These are phyloP conservation scores for Eupithecia abbreviata DNA, from an alignment of 2,888 invertebrate genomes.

Conservation along the genomic window DNA sequence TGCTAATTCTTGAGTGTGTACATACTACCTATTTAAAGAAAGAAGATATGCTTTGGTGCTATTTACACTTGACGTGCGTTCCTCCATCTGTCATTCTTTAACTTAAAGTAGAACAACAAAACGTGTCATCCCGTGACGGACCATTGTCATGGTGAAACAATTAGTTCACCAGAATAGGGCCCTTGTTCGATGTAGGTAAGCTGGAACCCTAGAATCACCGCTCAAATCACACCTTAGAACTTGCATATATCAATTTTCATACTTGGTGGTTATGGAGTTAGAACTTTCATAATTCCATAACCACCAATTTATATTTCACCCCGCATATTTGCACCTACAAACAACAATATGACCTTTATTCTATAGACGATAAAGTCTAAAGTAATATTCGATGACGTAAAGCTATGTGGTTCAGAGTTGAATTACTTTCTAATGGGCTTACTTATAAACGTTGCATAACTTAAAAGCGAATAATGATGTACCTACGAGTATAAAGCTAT, in stretches of 20 bases:
- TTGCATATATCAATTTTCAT: too few species aligned
- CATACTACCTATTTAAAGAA: too few species aligned
- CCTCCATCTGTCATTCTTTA: neutral
- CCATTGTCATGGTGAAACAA: neutral
- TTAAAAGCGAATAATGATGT: neutral
- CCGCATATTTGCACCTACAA: constrained; percentile 30
- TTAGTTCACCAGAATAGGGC: neutral
- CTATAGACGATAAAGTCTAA: constrained; percentile 1
- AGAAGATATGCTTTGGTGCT: too few species aligned
- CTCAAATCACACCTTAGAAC: constrained; percentile 54
- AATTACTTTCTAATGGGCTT: neutral
- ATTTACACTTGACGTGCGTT: too few species aligned
- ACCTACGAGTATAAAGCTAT: neutral
- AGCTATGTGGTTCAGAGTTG: neutral
- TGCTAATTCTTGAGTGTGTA: too few species aligned
- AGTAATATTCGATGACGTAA: constrained; percentile 4
- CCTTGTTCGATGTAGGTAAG: neutral
- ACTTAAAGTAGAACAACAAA: neutral
- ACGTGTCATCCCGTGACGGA: neutral
- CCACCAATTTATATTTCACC: constrained; percentile 49
- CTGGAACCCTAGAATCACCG: constrained; percentile 34
- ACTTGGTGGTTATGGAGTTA: constrained; percentile 25
- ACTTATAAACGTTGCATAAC: neutral
- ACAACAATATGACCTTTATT: constrained; percentile 33
- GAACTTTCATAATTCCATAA: constrained; percentile 51